Evolutionary conservation across 2,113 vertebrate species (phyloP), one percentile per base, ranked within the genome.

Genomic region (Thalassarche chlororhynchos): DNA sequence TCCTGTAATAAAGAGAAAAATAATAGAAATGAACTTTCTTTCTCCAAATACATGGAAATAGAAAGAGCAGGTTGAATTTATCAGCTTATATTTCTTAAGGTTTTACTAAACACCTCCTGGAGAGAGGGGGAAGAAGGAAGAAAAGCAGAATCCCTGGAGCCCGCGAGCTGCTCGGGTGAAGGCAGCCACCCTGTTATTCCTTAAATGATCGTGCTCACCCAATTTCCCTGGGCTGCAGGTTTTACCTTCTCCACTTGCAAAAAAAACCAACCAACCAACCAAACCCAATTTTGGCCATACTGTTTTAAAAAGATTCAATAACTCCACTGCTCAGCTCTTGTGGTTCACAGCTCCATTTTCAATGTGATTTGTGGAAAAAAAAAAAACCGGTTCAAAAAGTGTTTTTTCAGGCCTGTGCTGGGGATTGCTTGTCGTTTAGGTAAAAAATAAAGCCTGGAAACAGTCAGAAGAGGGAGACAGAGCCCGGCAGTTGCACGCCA

Each of bases 391-490:
- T 38, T 55, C 38, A 25, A 12, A 52, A 54, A 29, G 12, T 2
- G 17, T 8, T 79, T 42, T 64, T 49, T 18, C 66, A 58, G 28
- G 40, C 8, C 17, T 5, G 31, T 4, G 64, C 32, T 6, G 4
- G 21, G 29, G 5, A 12, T 3, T 8, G 36, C 8, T 38, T 23
- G 17, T 10, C 1, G 0, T 36, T 23, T 3, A 15, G 51, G 7
- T 10, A 1, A 23, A 23, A 72, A n/a, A n/a, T 10, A 36, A 66
- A 57, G 25, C 7, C 44, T 10, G 47, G 36, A 20, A 77, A 19
- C 2, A 36, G 93, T 55, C 93, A 32, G 76, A 75, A 97, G 96
- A 84, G 95, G 96, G 96, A 96, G 95, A 93, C 96, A 95, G 72
- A 96, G 90, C 62, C 72, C 64, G 0, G 54, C 17, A 61, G 9